Evolutionary conservation across 2,797 vertebrate species (phyloP).

Genomic region (Rhinogobio ventralis): DNA sequence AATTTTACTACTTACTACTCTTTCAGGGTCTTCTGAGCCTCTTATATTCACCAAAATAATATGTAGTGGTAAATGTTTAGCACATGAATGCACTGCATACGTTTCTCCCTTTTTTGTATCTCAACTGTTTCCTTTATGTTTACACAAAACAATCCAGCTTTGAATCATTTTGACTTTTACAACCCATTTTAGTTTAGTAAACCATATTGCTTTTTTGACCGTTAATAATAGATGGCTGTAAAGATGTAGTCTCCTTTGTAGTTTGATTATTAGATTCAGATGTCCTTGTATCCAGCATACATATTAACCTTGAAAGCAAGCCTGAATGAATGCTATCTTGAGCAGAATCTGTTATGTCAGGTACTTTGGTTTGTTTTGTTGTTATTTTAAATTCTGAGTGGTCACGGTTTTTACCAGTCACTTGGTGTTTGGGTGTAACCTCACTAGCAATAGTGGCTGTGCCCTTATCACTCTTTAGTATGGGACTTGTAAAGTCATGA

Average conservation of each 20-base stretch:
- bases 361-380: conserved; percentile 4
- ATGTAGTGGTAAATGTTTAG: background rate
- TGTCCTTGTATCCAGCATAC: background rate
- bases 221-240: background rate
- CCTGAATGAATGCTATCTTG: background rate
- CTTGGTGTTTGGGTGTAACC: conserved; percentile 36
- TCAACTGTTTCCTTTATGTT: background rate
- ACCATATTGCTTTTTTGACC: background rate
- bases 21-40: background rate
- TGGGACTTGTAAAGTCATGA: background rate
- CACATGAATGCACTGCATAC: background rate
- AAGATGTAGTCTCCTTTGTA: background rate
- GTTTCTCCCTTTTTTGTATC: background rate
- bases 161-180: background rate
- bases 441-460: background rate
- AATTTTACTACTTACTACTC: background rate
- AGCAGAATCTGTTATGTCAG: conserved; percentile 20
- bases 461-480: conserved; percentile 13
- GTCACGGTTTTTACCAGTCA: background rate
- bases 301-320: conserved; percentile 38
- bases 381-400: background rate
- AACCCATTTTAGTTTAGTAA: background rate
- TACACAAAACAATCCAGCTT: background rate
- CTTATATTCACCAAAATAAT: background rate
- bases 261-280: background rate